Base-by-base conservation (phyloP, 2,113 vertebrate species). In the Malurus alboscapulatus region DNA sequence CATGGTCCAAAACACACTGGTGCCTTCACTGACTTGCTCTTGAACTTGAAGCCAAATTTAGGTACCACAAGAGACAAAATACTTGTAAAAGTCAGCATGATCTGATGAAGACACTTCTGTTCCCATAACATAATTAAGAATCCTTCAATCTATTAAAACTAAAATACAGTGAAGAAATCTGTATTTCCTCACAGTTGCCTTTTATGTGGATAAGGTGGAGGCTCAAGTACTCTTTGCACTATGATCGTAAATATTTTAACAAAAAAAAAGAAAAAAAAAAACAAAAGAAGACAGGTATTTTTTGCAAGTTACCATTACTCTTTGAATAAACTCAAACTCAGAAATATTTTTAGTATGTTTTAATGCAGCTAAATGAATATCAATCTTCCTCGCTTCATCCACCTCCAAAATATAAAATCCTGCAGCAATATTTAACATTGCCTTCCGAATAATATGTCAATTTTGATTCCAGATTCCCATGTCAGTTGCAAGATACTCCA, bases 251-350 rank as follows among this genome's bases (percentile, higher is more conserved):
- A 34, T 26, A 67, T 61, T 86, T n/a, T 30, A 14, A 59, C 4
- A 13, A 74, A 72, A 84, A 22, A 26, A 75, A 4, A 1, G 73
- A 10, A 38, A 38, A 38, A 38, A 12, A 15, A 22, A 26, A 2
- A 1, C 2, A 53, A 36, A 75, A 4, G 1, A 76, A 84, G 47
- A 1, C 3, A 26, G 7, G 2, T 2, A 2, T 32, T 47, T 80
- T 65, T 77, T 32, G 7, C 1, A 82, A 22, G 34, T 14, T 45
- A 53, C 10, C 5, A 17, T 29, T 87, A 38, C 10, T 58, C 7
- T 68, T 63, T 58, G 9, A 63, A 71, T 44, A 68, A 58, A 22
- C 1, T 61, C 13, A 7, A 65, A 55, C 3, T 59, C 16, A 63
- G 24, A 90, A 71, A 54, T 44, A 34, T 1, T 67, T 93, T n/a